Evolutionary conservation across 2,888 invertebrate species (phyloP).

Genomic region (Dysmachus trigonus): DNA sequence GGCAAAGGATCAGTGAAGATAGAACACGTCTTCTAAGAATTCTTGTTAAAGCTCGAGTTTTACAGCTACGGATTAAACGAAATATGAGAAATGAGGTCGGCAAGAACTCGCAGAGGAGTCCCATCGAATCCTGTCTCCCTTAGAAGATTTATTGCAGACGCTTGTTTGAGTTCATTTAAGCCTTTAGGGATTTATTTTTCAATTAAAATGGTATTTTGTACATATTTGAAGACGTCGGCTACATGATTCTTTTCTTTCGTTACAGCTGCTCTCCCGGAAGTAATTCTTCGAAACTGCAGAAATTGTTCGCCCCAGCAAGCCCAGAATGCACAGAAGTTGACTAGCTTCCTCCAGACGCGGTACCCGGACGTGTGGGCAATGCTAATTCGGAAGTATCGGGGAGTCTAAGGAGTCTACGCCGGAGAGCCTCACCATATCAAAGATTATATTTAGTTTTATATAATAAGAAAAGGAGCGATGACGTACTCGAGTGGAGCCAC

Average conservation of each 20-base stretch:
- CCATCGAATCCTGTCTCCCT: background rate
- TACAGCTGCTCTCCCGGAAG: conserved; percentile 68
- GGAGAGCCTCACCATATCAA: conserved; percentile 9
- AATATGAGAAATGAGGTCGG: background rate
- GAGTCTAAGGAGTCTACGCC: conserved; percentile 50
- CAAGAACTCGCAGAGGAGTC: background rate
- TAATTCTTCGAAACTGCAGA: conserved; percentile 67
- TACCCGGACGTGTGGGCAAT: conserved; percentile 68
- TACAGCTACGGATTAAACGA: background rate
- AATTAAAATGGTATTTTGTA: background rate
- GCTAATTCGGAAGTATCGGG: conserved; percentile 65
- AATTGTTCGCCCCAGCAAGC: conserved; percentile 66
- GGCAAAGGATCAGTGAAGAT: background rate
- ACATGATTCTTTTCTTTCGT: conserved; percentile 46
- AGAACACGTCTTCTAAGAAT: background rate
- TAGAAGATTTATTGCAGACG: background rate
- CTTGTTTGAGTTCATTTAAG: background rate
- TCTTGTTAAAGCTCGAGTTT: background rate
- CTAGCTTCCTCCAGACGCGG: conserved; percentile 66
- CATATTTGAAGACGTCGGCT: background rate
- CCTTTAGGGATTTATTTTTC: background rate
- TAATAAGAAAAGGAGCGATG: conserved; percentile 19
- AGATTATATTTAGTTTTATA: conserved; percentile 21
- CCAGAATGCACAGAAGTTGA: conserved; percentile 66
- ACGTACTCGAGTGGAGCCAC: background rate